Base-by-base conservation (phyloP, 2,113 vertebrate genomes). In the Psittacula cyanocephala region DNA sequence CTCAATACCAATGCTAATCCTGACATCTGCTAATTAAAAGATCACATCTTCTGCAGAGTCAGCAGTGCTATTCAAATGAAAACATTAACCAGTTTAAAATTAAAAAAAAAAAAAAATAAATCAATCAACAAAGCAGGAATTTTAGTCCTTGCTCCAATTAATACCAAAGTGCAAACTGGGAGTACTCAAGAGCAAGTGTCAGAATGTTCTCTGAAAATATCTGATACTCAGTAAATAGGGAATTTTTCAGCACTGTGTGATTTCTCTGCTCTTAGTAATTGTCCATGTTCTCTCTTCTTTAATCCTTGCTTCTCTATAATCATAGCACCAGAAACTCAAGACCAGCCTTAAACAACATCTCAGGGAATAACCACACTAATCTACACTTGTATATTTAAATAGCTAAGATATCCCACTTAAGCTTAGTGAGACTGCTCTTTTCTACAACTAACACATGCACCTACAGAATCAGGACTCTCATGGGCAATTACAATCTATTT, bases 21-120 rank as follows among this genome's bases (percentile, higher is more conserved):
- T 97, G 98, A 98, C 98, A 98, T 97, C 97, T 97, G 97, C 97
- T 98, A 98, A 98, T 98, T 98, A 98, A 98, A 98, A 98, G 97
- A 98, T 98, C 98, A 97, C 97, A 97, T 98, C 96, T 96, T 98
- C 96, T 97, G 97, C 97, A 96, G 92, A 97, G 96, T 98, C 97
- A 98, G 98, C 97, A 97, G 81, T 90, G 93, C 82, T 95, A 98
- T 95, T 98, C 97, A 97, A 97, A 98, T 95, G 96, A 97, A 98
- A 98, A 97, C 97, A 97, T 98, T 97, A 97, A 97, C 98, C 97
- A 98, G 89, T 96, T 97, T 95, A 95, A 98, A 98, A 96, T 96
- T 9, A 88, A 82, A 95, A 70, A 67, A 37, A 57, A 68, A 96
- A 95, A 96, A 28, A 44, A 46, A 85, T 64, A 50, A 84, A 97